These are phyloP conservation scores for Diplodus puntazzo DNA, from an alignment of 2,797 vertebrate genomes.

Conservation along the genomic window DNA sequence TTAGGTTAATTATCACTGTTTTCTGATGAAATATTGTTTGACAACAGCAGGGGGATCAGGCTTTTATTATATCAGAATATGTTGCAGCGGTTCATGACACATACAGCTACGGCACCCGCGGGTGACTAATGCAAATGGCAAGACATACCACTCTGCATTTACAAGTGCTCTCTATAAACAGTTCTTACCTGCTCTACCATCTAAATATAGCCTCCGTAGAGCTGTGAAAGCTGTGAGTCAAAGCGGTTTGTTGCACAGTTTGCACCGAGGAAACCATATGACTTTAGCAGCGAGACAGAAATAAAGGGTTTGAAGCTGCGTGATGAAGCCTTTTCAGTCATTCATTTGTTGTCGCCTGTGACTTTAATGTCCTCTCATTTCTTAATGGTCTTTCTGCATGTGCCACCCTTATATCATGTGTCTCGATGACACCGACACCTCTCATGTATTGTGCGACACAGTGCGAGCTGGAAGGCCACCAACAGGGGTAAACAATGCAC, in stretches of 20 bases:
- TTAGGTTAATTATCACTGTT: no score
- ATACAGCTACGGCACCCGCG: conserved; percentile 22
- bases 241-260: conserved; percentile 60
- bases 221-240: conserved; percentile 58
- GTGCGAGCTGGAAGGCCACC: conserved; percentile 52
- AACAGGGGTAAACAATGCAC: conserved; percentile 31
- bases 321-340: no score
- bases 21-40: neutral
- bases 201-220: conserved; percentile 66
- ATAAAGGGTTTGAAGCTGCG: neutral
- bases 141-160: conserved; percentile 36
- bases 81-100: conserved; percentile 11
- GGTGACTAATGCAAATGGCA: conserved; percentile 45
- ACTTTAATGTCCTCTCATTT: neutral
- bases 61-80: neutral
- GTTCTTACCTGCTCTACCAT: conserved; percentile 48
- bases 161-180: conserved; percentile 45
- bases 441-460: conserved; percentile 17
- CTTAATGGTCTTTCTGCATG: neutral
- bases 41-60: neutral
- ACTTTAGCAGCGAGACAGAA: conserved; percentile 15
- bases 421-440: conserved; percentile 19
- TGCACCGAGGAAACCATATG: conserved; percentile 17
- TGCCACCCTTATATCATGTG: conserved; percentile 10
- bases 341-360: neutral